Percentiles rank a stretch among this genome's conserved stretches.
phyloP scores from a whole-genome alignment of 2,797 vertebrate genomes.

The Peromyscus attwateri region DNA sequence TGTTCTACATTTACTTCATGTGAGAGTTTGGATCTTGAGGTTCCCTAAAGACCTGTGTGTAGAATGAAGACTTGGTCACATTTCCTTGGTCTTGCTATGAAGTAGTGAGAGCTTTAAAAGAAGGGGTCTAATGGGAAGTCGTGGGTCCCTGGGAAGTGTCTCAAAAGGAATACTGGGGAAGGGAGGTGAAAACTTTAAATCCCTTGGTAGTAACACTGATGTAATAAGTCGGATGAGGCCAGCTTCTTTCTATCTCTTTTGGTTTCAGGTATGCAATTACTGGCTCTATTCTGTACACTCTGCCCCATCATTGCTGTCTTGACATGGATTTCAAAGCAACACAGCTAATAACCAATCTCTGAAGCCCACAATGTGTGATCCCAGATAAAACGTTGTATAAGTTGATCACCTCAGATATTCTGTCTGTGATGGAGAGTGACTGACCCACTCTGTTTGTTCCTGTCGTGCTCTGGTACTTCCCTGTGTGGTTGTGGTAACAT shows the following conservation, averaged over 20 bases:
- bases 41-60: neutral
- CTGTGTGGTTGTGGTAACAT: neutral
- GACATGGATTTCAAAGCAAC: neutral
- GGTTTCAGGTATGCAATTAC: neutral
- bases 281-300: neutral
- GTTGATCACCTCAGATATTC: neutral
- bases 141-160: neutral
- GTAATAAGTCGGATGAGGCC: no score
- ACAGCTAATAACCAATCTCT: neutral
- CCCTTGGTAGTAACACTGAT: no score
- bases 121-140: rapidly evolving
- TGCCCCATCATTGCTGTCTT: neutral
- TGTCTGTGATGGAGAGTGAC: neutral
- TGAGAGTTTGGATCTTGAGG: neutral
- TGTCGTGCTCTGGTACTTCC: neutral
- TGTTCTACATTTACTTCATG: no score
- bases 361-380: neutral
- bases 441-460: neutral
- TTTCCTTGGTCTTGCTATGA: neutral
- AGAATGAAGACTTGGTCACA: neutral
- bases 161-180: neutral
- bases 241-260: neutral
- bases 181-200: no score
- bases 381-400: neutral
- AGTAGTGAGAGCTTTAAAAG: neutral